Evolutionary conservation across 2,113 vertebrate genomes (phyloP).

Genomic region (Glaucomys volans): DNA sequence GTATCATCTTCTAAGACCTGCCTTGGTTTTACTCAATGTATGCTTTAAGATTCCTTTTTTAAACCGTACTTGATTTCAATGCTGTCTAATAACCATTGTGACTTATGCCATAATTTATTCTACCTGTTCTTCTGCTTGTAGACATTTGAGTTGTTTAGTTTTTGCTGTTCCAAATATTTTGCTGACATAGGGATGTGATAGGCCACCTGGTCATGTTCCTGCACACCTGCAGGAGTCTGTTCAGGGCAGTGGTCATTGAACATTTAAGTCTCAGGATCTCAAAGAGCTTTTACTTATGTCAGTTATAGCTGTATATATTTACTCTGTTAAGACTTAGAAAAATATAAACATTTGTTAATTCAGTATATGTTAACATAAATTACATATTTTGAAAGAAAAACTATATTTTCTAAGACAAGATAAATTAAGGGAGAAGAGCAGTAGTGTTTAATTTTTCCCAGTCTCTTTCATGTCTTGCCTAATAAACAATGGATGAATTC

Average conservation of each 20-base stretch:
- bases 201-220: background rate
- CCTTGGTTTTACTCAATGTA: background rate
- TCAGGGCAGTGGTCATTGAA: background rate
- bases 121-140: background rate
- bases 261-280: background rate
- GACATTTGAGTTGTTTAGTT: background rate
- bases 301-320: background rate
- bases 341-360: conserved; percentile 22
- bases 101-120: background rate
- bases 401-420: conserved; percentile 8
- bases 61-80: background rate
- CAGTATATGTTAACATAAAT: conserved; percentile 25
- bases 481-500: background rate
- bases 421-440: background rate
- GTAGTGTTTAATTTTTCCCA: conserved; percentile 16
- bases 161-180: background rate
- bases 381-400: conserved; percentile 35
- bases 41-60: background rate
- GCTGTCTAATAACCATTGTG: background rate
- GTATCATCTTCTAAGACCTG: background rate
- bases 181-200: background rate
- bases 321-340: conserved; percentile 5
- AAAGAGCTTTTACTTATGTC: conserved; percentile 37
- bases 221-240: background rate
- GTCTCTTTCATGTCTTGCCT: background rate